Base-by-base conservation (phyloP, 2,888 invertebrate species). In the Aplocera efformata region DNA sequence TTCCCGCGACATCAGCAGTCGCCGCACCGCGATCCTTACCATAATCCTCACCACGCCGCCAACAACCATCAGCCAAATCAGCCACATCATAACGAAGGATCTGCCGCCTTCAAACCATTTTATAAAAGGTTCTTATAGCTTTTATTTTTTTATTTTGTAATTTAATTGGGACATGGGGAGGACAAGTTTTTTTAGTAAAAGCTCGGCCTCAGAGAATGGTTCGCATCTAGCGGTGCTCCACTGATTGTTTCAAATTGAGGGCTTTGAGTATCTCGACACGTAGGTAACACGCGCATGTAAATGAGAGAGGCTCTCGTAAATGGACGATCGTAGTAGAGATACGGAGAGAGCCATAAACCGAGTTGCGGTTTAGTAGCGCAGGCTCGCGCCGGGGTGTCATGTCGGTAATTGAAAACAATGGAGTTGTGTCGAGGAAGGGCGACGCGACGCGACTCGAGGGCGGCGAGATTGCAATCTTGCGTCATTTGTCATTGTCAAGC, bases 81-180 rank as follows among this genome's bases (percentile, higher is more conserved):
- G 56, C 80, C 83, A 48, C 88, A 88, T 52, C 86, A 89, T 64
- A 82, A 84, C 66, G 90, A 90, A 63, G 90, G 82, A 56, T 81
- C 85, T 43, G 91, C 94, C 37, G 94, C 95, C 68, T 96, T 96
- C 83, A 96, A 96, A 83, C 96, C 96, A 52, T 95, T 96, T 82
- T 96, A 96, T 82, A 96, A 96, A 90, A 95, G 95, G 96, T 96
- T 77, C 89, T 86, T 83, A 71, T 67, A 3, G 13, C 13, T 17
- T 17, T 10, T 30, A 32, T 34, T 46, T 11, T 20, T 39, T 11
- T 45, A 30, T 10, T 37, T 31, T 11, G 9, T n/a, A 5, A 17
- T 3, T 5, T 17, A 17, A 17, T 3, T 17, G 3, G 5, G 3
- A 3, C 5, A 2, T 17, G 13, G 13, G 13, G 13, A 5, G 3